Percentiles rank a stretch among this genome's conserved stretches.
Conservation (phyloP, 37 sponge, comb jelly and placozoan genomes). For the Ephydatia muelleri region DNA sequence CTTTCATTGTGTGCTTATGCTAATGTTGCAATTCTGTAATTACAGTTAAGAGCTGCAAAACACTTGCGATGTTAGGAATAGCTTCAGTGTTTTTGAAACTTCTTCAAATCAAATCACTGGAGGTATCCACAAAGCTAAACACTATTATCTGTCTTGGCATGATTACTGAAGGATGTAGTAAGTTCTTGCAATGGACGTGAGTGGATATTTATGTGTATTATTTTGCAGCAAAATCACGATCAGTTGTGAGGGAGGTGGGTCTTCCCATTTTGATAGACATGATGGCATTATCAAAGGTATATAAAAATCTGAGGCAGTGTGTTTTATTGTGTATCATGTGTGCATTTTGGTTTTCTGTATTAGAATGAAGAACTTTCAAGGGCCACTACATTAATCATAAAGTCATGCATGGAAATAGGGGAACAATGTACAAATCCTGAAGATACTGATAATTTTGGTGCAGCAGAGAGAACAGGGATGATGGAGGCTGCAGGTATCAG, state of each 20-base stretch:
- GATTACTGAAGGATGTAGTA: constrained; percentile 14
- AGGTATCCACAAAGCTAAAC: not conserved
- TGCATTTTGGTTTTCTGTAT: too few species aligned
- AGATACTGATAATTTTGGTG: not conserved
- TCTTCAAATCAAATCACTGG: not conserved
- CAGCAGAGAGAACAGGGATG: not conserved
- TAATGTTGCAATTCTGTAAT: not conserved
- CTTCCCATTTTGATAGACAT: not conserved
- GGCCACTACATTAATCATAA: not conserved
- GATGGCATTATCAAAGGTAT: constrained; percentile 7
- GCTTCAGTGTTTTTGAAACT: not conserved
- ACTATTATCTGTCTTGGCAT: constrained; percentile 19
- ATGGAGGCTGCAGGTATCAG: not conserved
- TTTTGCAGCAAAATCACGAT: not conserved
- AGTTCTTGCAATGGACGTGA: not conserved
- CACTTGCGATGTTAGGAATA: not conserved
- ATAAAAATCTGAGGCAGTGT: not conserved
- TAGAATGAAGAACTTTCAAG: not conserved
- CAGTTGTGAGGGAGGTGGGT: not conserved
- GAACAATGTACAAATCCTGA: not conserved
- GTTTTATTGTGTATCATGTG: too few species aligned
- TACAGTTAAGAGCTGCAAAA: not conserved
- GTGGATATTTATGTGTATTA: not conserved
- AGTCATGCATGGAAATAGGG: not conserved
- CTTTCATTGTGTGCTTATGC: not conserved